These are phyloP conservation scores for Linyphia triangularis DNA, from an alignment of 2,888 invertebrate genomes.

Conservation along the genomic window DNA sequence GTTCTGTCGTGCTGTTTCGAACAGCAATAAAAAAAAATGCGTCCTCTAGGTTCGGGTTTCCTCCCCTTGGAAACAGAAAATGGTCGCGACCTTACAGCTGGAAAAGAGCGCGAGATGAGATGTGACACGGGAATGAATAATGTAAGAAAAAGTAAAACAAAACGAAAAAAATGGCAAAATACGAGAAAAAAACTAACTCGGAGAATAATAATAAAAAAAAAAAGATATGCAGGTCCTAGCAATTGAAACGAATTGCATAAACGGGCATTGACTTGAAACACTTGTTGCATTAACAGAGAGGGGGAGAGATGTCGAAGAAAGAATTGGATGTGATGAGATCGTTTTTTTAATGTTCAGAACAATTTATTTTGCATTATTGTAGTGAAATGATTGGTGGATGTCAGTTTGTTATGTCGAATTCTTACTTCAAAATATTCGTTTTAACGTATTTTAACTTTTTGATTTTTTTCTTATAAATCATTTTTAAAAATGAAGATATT, in stretches of 20 bases:
- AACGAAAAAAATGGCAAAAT: conserved; percentile 1
- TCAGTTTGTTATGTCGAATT: neutral
- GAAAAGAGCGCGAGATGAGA: conserved; percentile 55
- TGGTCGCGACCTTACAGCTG: conserved; percentile 64
- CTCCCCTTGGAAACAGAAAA: conserved; percentile 55
- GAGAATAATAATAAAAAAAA: neutral
- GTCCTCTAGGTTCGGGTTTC: neutral
- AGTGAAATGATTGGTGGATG: conserved; percentile 17
- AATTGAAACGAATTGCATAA: conserved; percentile 72
- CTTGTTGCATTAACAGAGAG: conserved; percentile 44
- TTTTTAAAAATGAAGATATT: no score
- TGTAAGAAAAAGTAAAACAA: conserved; percentile 22
- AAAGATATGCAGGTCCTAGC: conserved; percentile 27
- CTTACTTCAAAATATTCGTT: no score
- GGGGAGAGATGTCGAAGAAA: neutral
- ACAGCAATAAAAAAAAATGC: neutral
- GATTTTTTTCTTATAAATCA: no score
- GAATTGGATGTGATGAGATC: neutral
- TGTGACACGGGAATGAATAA: conserved; percentile 20
- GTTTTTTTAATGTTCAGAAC: neutral
- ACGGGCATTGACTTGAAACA: conserved; percentile 66
- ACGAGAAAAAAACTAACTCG: neutral
- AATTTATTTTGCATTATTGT: neutral
- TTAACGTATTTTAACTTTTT: no score
- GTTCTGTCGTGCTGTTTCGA: conserved; percentile 23